Percentiles rank a stretch among this genome's conserved stretches.
These are phyloP conservation scores for Lagria hirta DNA, from an alignment of 2,888 invertebrate species.

Conservation along the genomic window DNA sequence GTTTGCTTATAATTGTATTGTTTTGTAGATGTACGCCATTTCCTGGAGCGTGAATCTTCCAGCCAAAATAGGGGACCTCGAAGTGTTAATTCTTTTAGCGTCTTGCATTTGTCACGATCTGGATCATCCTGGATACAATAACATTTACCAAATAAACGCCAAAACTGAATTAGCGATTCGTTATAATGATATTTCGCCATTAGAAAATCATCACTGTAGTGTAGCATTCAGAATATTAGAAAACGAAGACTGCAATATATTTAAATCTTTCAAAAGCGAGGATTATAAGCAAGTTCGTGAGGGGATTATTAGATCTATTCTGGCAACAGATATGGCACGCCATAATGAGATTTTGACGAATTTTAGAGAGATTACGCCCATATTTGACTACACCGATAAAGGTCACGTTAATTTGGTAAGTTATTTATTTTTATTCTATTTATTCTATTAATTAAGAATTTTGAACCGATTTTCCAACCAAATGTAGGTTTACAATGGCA, in stretches of 20 bases:
- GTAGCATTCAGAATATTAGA: conserved; percentile 80
- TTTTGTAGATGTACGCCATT: conserved; percentile 79
- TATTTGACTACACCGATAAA: conserved; percentile 69
- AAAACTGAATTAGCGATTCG: conserved; percentile 79
- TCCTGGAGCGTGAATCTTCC: conserved; percentile 72
- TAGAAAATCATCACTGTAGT: conserved; percentile 86
- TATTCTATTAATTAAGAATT: too few species aligned
- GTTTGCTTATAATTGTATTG: too few species aligned
- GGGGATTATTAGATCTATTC: conserved; percentile 76
- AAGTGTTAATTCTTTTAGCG: conserved; percentile 74
- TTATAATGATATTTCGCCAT: conserved; percentile 83
- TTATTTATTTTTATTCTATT: too few species aligned
- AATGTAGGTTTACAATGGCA: too few species aligned
- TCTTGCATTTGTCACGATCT: conserved; percentile 82
- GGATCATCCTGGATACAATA: conserved; percentile 77
- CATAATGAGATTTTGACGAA: conserved; percentile 76
- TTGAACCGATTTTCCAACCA: too few species aligned
- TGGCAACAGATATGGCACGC: conserved; percentile 78
- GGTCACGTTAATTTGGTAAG: conserved; percentile 72
- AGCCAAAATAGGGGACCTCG: conserved; percentile 70
- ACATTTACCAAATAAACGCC: conserved; percentile 81
- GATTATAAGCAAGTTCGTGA: conserved; percentile 69
- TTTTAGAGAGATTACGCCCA: conserved; percentile 66
- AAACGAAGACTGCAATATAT: conserved; percentile 78
- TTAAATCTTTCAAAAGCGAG: conserved; percentile 65